phyloP scores from a whole-genome alignment of 2,888 invertebrate genomes.

The Orthosia gracilis region DNA sequence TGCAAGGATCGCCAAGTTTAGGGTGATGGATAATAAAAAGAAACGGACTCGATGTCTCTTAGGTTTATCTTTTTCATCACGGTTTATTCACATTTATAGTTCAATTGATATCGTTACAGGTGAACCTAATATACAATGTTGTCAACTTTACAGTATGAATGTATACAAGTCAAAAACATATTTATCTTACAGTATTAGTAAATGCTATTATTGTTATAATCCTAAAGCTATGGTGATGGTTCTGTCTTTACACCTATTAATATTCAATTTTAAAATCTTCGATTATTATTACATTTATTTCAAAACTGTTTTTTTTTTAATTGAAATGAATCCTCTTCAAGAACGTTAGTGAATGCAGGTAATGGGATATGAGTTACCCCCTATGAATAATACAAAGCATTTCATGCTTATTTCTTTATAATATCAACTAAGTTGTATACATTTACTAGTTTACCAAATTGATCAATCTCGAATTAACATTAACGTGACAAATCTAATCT shows the following conservation, averaged over 20 bases:
- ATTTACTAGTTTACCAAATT: conserved; percentile 85
- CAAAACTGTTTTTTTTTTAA: conserved; percentile 72
- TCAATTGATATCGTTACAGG: conserved; percentile 87
- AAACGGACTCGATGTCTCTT: conserved; percentile 85
- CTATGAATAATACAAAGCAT: conserved; percentile 85
- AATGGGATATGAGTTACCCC: conserved; percentile 82
- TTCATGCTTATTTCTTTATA: conserved; percentile 83
- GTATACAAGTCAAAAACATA: conserved; percentile 91
- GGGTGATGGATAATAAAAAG: conserved; percentile 84
- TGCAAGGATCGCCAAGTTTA: conserved; percentile 87
- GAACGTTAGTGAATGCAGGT: conserved; percentile 71
- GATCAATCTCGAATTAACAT: conserved; percentile 87
- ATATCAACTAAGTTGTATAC: conserved; percentile 88
- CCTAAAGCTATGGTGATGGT: conserved; percentile 90
- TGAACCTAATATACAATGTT: conserved; percentile 88
- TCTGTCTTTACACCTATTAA: conserved; percentile 83
- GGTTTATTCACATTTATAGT: conserved; percentile 90
- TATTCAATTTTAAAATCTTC: conserved; percentile 79
- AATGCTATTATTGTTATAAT: conserved; percentile 89
- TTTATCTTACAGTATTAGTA: conserved; percentile 88
- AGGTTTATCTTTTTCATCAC: conserved; percentile 83
- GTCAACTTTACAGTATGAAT: conserved; percentile 88
- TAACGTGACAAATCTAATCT: conserved; percentile 87
- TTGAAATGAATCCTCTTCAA: conserved; percentile 73
- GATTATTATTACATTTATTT: conserved; percentile 74